Base-by-base conservation (phyloP, 1,140 invertebrate genomes). In the Cotesia vestalis region DNA sequence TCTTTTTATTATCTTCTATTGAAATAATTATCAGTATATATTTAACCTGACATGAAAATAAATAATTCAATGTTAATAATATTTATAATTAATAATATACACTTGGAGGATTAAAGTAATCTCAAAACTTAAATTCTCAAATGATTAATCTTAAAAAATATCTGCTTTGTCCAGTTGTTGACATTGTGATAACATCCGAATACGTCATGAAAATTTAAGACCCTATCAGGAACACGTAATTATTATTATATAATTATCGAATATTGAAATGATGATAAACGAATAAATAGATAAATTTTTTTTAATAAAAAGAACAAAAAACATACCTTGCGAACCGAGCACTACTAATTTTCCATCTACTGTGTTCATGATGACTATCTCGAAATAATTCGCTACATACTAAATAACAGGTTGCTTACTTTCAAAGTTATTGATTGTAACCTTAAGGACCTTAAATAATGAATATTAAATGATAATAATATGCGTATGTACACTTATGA, bases 311-410 rank as follows among this genome's bases (percentile, higher is more conserved):
- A 52, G 14, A 74, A 73, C 14, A 11, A 6, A 66, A 69, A 59
- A 46, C 83, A 89, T 88, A 95, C 94, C 93, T 91, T 94, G 92
- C 57, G 92, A 90, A 52, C 94, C 93, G 52, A 95, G 85, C 73
- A 94, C 91, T 67, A 95, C 94, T 70, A 95, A 91, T 90, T 95
- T 95, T 72, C 91, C 93, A 85, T 94, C 92, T 72, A 95, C 87
- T 66, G 90, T 89, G 81, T 91, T 91, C 92, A 93, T 75, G 9
- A 35, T 69, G 35, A 55, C 36, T 66, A 11, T 36, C 20, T 14
- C 12, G 20, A 55, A 59, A 8, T 38, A 9, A 20, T 40, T 61
- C 27, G 40, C 27, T 55, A 60, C 73, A 74, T 74, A 71, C 60
- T 70, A 17, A 9, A 51, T 38, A 14, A 59, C 57, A 27, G 17